A percentile compares a stretch with the other conserved stretches of the same genome.
phyloP scores from a whole-genome alignment of 1,140 invertebrate species.

The Drosophila bocqueti region DNA sequence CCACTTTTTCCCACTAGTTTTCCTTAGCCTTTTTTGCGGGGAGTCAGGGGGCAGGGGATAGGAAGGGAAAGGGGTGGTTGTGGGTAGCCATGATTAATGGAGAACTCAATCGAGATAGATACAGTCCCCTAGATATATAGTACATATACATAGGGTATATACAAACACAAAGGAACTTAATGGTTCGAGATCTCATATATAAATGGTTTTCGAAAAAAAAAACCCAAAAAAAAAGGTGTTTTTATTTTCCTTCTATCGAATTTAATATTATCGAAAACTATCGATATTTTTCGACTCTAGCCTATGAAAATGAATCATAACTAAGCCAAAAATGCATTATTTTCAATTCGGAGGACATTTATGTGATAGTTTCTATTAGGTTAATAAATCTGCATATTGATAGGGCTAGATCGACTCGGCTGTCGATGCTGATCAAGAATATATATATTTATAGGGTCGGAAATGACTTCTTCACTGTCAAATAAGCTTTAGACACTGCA shows the following conservation, averaged over 20 bases:
- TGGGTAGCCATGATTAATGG: conserved; percentile 38
- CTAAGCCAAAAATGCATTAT: no score
- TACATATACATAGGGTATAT: not conserved
- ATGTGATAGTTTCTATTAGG: no score
- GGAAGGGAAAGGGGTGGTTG: not conserved
- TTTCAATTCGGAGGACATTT: no score
- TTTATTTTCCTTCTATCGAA: no score
- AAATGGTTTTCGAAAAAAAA: not conserved
- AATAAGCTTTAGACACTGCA: no score
- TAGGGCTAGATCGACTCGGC: no score
- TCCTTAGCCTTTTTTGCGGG: conserved; percentile 8
- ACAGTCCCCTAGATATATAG: not conserved
- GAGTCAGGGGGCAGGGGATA: not conserved
- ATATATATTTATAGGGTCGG: no score
- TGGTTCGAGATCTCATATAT: not conserved
- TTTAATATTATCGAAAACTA: not conserved
- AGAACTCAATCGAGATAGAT: conserved; percentile 40
- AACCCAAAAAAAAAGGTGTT: not conserved
- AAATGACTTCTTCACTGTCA: no score
- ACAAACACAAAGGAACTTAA: not conserved
- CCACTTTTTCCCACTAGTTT: conserved; percentile 23
- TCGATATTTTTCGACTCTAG: not conserved
- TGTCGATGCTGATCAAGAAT: no score
- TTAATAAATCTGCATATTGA: no score
- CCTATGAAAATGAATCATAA: no score